Evolutionary conservation across 2,888 invertebrate genomes (phyloP), one percentile per base, ranked within the genome.

Genomic region (Lagria hirta): DNA sequence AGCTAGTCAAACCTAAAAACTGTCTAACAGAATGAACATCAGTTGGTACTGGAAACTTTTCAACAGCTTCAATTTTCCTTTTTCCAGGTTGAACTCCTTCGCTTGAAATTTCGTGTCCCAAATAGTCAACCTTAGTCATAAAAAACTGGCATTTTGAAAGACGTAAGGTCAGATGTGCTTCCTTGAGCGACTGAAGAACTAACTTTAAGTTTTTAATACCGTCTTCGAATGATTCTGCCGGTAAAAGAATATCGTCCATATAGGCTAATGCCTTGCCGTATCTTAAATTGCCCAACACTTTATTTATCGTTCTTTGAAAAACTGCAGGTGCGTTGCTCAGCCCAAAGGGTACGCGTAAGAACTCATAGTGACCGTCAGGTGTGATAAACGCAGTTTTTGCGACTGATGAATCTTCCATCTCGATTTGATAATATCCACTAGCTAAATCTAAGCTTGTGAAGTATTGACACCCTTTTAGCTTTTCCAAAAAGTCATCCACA

Each of bases 331-430:
- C 64, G 24, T 65, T 65, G 1, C 52, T 37, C 4, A 66, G 42
- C 3, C 65, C 66, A 41, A 67, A 70, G 4, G 63, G 60, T 59
- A 66, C 58, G 1, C 55, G 34, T 3, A 54, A 26, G 24, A 57
- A 63, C 52, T 68, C 61, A 30, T 50, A 66, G 7, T 65, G 48
- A 3, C 64, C 63, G 16, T 62, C 63, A 0, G 61, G 61, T 2
- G 61, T 66, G 3, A 55, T 48, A 28, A 64, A 61, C 2, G 60
- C 66, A 1, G 64, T 68, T 33, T 62, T 63, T 4, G 46, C 37
- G 4, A 58, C 55, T 8, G 58, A 60, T 3, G 47, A 45, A 27
- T 56, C 48, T 4, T 34, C 41, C 20, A 23, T 23, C 4, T n/a
- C 4, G 4, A 23, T 23, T 23, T 23, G 23, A 4, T 23, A n/a